A percentile compares a stretch with the other conserved stretches of the same genome.
Evolutionary conservation across 2,888 invertebrate genomes (phyloP).

Genomic region (Polymixis lichenea): DNA sequence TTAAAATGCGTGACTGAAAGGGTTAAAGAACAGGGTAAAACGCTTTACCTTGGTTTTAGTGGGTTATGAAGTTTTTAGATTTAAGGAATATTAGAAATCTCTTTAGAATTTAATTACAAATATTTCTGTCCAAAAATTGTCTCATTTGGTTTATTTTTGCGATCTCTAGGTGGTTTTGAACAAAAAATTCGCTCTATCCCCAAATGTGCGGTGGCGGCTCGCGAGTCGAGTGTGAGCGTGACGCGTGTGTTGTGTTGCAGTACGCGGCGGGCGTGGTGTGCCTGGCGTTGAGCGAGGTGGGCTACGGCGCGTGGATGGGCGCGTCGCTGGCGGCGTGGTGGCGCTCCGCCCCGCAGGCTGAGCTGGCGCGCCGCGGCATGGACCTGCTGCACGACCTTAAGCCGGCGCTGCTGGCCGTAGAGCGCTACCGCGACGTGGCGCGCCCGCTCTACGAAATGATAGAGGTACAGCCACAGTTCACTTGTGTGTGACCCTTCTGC

Average conservation of each 20-base stretch:
- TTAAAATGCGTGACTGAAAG: too few species aligned
- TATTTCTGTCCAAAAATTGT: too few species aligned
- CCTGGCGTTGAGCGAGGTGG: conserved; percentile 84
- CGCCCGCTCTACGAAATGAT: conserved; percentile 85
- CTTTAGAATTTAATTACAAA: too few species aligned
- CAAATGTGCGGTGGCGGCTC: too few species aligned
- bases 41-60: too few species aligned
- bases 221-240: too few species aligned
- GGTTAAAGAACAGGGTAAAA: too few species aligned
- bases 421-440: conserved; percentile 84
- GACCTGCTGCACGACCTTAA: conserved; percentile 87
- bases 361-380: conserved; percentile 85
- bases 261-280: conserved; percentile 83
- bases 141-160: too few species aligned
- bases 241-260: conserved; percentile 62
- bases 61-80: too few species aligned
- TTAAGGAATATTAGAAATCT: too few species aligned
- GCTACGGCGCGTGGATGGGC: conserved; percentile 88
- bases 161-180: too few species aligned
- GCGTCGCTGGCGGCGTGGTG: conserved; percentile 86
- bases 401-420: conserved; percentile 86
- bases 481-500: background rate
- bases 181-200: too few species aligned
- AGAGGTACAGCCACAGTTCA: conserved; percentile 73
- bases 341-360: conserved; percentile 85